Evolutionary conservation across 2,888 invertebrate genomes (phyloP).

Genomic region (Herminia tarsipennalis): DNA sequence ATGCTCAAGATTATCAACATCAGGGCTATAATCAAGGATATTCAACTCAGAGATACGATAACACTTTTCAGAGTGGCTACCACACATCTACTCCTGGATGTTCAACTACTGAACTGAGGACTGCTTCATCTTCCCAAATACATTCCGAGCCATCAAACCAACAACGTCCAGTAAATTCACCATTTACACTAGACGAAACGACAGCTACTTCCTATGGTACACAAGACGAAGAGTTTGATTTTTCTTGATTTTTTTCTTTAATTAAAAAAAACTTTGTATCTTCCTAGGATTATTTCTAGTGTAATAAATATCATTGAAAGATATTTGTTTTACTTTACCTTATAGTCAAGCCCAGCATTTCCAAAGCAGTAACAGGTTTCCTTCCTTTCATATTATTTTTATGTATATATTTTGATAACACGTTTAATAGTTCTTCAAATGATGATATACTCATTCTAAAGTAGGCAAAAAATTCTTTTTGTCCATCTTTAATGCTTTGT

Average conservation of each 20-base stretch:
- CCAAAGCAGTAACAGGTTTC: constrained; percentile 12
- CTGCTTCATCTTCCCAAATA: constrained; percentile 14
- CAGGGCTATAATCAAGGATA: constrained; percentile 25
- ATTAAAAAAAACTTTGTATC: constrained; percentile 4
- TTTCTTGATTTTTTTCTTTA: constrained; percentile 7
- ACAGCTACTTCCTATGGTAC: constrained; percentile 22
- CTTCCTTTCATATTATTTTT: constrained; percentile 15
- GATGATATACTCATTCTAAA: constrained; percentile 38
- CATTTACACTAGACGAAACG: constrained; percentile 14
- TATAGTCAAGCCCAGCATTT: constrained; percentile 10
- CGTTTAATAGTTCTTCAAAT: constrained; percentile 33
- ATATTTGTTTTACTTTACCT: constrained; percentile 7
- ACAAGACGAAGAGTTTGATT: constrained; percentile 22
- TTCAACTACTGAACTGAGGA: constrained; percentile 16
- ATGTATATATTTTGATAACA: constrained; percentile 15
- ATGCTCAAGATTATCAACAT: constrained; percentile 18
- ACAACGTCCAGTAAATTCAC: constrained; percentile 25
- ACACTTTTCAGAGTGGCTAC: constrained; percentile 24
- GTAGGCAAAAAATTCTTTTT: constrained; percentile 3
- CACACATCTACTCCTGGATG: constrained; percentile 22
- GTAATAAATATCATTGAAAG: constrained; percentile 9
- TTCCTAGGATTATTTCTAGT: constrained; percentile 17
- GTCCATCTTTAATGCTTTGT: constrained; percentile 10
- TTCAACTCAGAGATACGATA: constrained; percentile 23
- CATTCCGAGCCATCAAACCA: constrained; percentile 17